Evolutionary conservation across 2,888 invertebrate genomes (phyloP).

Genomic region (Epiblema foenella): DNA sequence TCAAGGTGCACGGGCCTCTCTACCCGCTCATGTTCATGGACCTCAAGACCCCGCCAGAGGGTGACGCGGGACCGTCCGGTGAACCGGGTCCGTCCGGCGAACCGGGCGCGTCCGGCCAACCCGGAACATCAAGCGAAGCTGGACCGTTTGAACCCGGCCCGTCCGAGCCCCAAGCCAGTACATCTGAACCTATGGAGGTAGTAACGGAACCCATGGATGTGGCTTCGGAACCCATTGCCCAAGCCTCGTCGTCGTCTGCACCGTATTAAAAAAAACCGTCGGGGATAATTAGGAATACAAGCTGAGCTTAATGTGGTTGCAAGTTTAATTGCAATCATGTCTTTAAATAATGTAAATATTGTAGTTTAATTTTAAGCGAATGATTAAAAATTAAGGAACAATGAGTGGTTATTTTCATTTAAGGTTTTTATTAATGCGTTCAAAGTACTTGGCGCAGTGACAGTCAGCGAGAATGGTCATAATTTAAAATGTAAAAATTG

Average conservation of each 20-base stretch:
- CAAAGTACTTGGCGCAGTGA: too few species aligned
- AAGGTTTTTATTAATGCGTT: too few species aligned
- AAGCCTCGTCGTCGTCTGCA: constrained; percentile 8
- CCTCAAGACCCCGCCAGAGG: not conserved
- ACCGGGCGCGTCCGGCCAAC: not conserved
- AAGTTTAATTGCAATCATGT: constrained; percentile 15
- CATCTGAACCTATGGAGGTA: not conserved
- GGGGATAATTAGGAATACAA: not conserved
- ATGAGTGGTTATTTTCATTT: not conserved
- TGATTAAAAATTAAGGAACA: not conserved
- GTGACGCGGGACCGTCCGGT: not conserved
- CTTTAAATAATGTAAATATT: constrained; percentile 11
- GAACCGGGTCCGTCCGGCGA: not conserved
- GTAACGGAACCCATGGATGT: constrained; percentile 14
- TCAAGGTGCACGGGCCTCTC: constrained; percentile 89
- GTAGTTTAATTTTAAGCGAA: constrained; percentile 5
- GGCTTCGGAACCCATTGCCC: constrained; percentile 4
- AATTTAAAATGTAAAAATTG: too few species aligned
- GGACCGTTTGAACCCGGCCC: not conserved
- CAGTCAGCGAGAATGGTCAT: too few species aligned
- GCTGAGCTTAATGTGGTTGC: not conserved
- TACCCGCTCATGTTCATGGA: constrained; percentile 90
- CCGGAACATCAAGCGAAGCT: not conserved
- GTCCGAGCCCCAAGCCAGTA: not conserved
- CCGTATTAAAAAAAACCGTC: constrained; percentile 5